A percentile compares a stretch with the other conserved stretches of the same genome.
Conservation (phyloP, 2,888 invertebrate species). For the Gerosis bhagava region DNA sequence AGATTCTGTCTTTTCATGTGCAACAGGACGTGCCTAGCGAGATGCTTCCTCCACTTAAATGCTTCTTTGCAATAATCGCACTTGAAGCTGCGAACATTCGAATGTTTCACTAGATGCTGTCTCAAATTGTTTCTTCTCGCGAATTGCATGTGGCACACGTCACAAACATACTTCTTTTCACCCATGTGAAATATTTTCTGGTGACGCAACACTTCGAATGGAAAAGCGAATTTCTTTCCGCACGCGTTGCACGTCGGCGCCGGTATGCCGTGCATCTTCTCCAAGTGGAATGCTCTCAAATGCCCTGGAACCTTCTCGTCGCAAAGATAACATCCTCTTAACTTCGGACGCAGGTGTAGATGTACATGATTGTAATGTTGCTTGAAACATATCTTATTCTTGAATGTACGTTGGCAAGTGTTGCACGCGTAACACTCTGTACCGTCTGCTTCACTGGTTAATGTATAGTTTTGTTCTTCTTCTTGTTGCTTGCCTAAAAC, state of each 20-base stretch:
- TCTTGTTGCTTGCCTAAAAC: conserved; percentile 45
- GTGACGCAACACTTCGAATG: conserved; percentile 48
- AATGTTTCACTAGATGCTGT: conserved; percentile 41
- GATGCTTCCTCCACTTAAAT: conserved; percentile 41
- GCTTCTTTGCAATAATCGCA: conserved; percentile 41
- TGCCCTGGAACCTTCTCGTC: conserved; percentile 45
- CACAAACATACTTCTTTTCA: conserved; percentile 43
- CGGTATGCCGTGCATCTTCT: conserved; percentile 51
- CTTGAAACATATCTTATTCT: conserved; percentile 49
- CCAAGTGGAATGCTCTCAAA: conserved; percentile 49
- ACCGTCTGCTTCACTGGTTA: conserved; percentile 32
- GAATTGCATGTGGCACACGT: conserved; percentile 46
- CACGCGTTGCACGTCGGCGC: conserved; percentile 54
- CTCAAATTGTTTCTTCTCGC: conserved; percentile 45
- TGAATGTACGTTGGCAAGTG: conserved; percentile 44
- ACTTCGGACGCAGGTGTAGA: conserved; percentile 46
- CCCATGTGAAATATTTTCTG: conserved; percentile 51
- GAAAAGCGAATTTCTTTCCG: conserved; percentile 37
- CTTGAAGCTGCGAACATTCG: conserved; percentile 45
- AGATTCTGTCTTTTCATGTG: conserved; percentile 33
- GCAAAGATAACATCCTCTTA: conserved; percentile 52
- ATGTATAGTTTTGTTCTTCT: conserved; percentile 39
- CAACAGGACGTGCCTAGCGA: conserved; percentile 34
- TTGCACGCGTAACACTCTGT: conserved; percentile 41
- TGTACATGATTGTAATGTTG: conserved; percentile 59